Base-by-base conservation (phyloP, 1,140 invertebrate species). In the Drosophila bipectinata region DNA sequence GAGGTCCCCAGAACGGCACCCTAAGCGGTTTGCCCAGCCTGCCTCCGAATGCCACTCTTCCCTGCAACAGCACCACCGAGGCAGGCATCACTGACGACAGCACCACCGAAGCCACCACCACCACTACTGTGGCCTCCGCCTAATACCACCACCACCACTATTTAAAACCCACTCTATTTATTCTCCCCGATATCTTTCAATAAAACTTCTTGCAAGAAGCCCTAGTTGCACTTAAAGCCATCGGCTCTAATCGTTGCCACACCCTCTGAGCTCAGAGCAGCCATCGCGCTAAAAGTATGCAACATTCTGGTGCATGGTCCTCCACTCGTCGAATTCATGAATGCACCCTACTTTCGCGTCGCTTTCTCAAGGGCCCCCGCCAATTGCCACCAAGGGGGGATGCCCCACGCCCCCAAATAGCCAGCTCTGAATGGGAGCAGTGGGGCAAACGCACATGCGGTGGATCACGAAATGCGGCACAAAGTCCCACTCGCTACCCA, bases 391-490 rank as follows among this genome's bases (percentile, higher is more conserved):
- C 67, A 30, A 71, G 41, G 51, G 37, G 68, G 63, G 21, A 26
- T 72, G 21, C 66, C 77, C 59, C 76, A 80, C 79, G n/a, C n/a
- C n/a, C n/a, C n/a, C n/a, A n/a, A n/a, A 77, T 69, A 60, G 59
- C 78, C 21, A 3, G 21, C 21, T 21, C 21, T 21, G 21, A 82
- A 69, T 64, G 60, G 44, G 12, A 49, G 28, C 32, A 53, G 34
- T 6, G 39, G 69, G 48, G 14, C 24, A 32, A 63, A 68, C 63
- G 63, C 54, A 62, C 63, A 60, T 74, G 78, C 53, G 63, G 63
- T 87, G 58, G 68, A 74, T 79, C 64, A 72, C 81, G 74, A 85
- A 85, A 80, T 77, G 77, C 81, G 78, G 55, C 52, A 34, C 57
- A 48, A 37, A 66, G 41, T 53, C 47, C n/a, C 68, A 66, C 30